Percentiles rank a stretch among this genome's conserved stretches.
phyloP scores from a whole-genome alignment of 2,113 vertebrate genomes.

The Pelusios castaneus region DNA sequence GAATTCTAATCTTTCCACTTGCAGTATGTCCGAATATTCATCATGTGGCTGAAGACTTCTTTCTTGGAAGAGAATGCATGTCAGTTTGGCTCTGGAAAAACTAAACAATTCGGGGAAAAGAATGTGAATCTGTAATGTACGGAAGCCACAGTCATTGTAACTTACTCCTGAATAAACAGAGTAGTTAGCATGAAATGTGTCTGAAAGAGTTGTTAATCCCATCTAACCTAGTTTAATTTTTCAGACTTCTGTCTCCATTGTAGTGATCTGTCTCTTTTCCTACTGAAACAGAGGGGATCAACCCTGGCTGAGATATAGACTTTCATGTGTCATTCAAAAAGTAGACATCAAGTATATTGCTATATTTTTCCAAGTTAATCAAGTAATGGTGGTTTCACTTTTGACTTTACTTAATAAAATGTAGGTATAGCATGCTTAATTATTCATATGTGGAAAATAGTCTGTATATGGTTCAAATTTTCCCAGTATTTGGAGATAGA shows the following conservation, averaged over 20 bases:
- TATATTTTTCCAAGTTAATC: background rate
- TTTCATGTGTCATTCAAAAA: background rate
- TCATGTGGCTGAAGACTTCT: background rate
- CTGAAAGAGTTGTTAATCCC: background rate
- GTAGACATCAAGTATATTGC: background rate
- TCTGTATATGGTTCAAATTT: background rate
- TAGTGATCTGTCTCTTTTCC: background rate
- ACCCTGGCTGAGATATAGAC: background rate
- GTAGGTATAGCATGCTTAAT: background rate
- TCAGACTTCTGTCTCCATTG: background rate
- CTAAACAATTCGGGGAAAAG: background rate
- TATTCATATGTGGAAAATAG: background rate
- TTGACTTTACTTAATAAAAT: background rate
- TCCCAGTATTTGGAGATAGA: fast-evolving
- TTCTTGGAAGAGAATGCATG: background rate
- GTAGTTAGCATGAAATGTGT: background rate
- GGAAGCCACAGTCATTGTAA: background rate
- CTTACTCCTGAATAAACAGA: background rate
- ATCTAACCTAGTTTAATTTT: background rate
- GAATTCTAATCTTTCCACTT: background rate
- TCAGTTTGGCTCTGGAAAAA: background rate
- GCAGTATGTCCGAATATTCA: background rate
- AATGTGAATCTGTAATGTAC: background rate
- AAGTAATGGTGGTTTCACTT: background rate
- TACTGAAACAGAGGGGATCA: background rate